These are phyloP conservation scores for Rutilus rutilus DNA, from an alignment of 2,113 vertebrate genomes.

Conservation along the genomic window DNA sequence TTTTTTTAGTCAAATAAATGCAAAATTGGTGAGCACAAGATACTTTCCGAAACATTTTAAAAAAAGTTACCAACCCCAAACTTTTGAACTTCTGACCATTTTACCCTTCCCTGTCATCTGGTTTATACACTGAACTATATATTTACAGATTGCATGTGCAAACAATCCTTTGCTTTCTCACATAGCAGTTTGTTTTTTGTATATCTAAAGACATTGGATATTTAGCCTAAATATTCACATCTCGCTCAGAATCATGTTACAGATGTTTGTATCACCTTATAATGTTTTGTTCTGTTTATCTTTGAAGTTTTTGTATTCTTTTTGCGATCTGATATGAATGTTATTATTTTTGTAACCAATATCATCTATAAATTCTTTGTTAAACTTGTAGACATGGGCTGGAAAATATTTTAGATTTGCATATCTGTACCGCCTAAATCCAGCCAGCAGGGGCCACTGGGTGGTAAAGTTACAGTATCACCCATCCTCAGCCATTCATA, in stretches of 20 bases:
- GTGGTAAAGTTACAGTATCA: background rate
- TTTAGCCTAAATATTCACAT: slow-evolving; percentile 26
- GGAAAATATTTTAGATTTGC: background rate
- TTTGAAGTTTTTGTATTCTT: slow-evolving; percentile 27
- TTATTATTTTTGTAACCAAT: slow-evolving; percentile 6
- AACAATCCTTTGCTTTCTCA: slow-evolving; percentile 32
- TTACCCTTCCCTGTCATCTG: slow-evolving; percentile 23
- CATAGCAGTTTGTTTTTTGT: slow-evolving; percentile 24
- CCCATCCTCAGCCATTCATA: slow-evolving; percentile 1
- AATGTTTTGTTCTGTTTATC: slow-evolving; percentile 20
- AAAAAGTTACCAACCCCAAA: background rate
- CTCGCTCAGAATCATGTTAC: slow-evolving; percentile 28
- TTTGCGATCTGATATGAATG: slow-evolving; percentile 11
- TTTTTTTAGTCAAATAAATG: background rate
- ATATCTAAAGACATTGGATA: slow-evolving; percentile 38
- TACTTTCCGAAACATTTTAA: background rate
- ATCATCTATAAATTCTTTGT: background rate
- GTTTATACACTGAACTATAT: slow-evolving; percentile 62
- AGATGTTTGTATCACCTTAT: slow-evolving; percentile 12
- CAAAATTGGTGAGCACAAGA: background rate
- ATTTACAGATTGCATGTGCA: slow-evolving; percentile 46
- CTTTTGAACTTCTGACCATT: background rate
- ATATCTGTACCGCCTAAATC: background rate
- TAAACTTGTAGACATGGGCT: slow-evolving; percentile 25
- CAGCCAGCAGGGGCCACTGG: slow-evolving; percentile 51